These are phyloP conservation scores for Tragelaphus buxtoni DNA, from an alignment of 2,113 vertebrate species.

Conservation along the genomic window DNA sequence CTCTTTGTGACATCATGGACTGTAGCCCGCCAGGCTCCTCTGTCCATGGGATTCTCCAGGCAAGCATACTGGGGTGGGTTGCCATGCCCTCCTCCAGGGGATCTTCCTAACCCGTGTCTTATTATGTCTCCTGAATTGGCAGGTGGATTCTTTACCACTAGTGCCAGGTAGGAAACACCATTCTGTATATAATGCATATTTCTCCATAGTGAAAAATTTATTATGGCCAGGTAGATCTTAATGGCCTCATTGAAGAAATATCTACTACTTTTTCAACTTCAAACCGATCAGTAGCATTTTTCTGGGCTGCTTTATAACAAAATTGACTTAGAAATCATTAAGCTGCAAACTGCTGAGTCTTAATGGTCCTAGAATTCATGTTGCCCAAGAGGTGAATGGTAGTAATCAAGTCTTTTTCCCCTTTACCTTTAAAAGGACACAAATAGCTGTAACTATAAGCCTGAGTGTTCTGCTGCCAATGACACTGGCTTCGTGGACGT, in stretches of 20 bases:
- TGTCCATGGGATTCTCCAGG: not conserved
- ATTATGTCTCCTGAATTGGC: not conserved
- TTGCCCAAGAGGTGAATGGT: not conserved
- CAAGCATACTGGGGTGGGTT: not conserved
- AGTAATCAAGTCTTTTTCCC: not conserved
- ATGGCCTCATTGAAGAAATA: not conserved
- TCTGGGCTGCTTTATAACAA: not conserved
- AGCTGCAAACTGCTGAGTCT: not conserved
- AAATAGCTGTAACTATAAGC: conserved; percentile 86
- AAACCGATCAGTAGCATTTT: not conserved
- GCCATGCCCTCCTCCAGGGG: not conserved
- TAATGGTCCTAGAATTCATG: not conserved
- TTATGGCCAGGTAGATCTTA: not conserved
- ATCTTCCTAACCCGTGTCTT: not conserved
- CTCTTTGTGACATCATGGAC: not conserved
- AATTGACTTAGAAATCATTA: not conserved
- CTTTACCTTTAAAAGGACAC: conserved; percentile 83
- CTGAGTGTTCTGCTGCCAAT: conserved; percentile 86
- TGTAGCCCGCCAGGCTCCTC: not conserved
- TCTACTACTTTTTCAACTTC: not conserved
- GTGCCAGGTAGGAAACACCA: not conserved
- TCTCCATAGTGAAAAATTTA: not conserved
- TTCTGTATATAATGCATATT: not conserved
- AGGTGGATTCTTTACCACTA: not conserved
- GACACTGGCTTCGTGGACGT: conserved; percentile 93